Base-by-base conservation (phyloP, 2,113 vertebrate species). In the Etia nguti region DNA sequence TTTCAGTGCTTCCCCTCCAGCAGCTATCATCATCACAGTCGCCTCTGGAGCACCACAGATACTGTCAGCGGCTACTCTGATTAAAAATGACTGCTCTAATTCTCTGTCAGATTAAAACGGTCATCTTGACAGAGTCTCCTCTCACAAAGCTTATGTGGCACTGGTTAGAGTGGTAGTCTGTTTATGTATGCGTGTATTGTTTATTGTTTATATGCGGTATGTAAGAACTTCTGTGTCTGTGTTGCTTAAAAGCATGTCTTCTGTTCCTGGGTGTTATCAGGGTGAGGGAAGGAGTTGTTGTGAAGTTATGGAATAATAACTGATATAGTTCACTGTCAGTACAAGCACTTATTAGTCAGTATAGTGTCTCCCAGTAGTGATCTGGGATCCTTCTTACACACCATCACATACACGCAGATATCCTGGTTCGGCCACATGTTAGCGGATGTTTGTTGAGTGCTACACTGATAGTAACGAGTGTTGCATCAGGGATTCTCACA, bases 61-160 rank as follows among this genome's bases (percentile, higher is more conserved):
- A 11, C 90, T 87, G 92, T 90, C 90, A 81, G 80, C 70, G 54
- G 86, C 90, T 73, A 79, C 90, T 91, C 88, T 94, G 93, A 95
- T 95, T 96, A 95, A 96, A 95, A 95, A 91, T 79, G 88, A 90
- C 93, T 94, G 93, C 95, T 96, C 92, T 96, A 92, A 96, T 96
- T 97, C 90, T 89, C 91, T 92, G 16, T 68, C 82, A 90, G 95
- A 97, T 96, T 96, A 96, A 95, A 94, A 91, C 84, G 20, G 80
- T 87, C 92, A 87, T 93, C 84, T 93, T 94, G 91, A 93, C 92
- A 88, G 81, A 94, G 88, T 94, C 46, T 89, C 41, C 48, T 57
- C 31, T 52, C 36, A 11, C 12, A 29, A 38, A 88, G 81, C 85
- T 95, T 90, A 87, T 38, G 70, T 22, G 15, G 73, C 36, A 48